These are phyloP conservation scores for Pipa parva DNA, from an alignment of 2,113 vertebrate species.

Conservation along the genomic window DNA sequence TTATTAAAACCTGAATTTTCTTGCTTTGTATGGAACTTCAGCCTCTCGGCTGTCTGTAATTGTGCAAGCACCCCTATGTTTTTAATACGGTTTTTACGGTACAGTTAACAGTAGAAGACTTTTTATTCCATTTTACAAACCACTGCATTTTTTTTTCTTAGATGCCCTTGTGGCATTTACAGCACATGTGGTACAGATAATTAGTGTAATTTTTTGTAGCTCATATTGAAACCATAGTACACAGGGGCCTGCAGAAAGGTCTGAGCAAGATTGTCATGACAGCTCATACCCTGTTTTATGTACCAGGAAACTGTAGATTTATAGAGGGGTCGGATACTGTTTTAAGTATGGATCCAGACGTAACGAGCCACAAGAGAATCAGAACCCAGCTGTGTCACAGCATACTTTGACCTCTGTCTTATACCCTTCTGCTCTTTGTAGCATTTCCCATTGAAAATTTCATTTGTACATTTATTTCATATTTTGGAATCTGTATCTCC, in stretches of 20 bases:
- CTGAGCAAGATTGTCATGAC: neutral
- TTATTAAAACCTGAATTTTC: neutral
- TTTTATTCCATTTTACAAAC: too few species aligned
- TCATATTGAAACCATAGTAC: too few species aligned
- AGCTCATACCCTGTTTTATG: neutral
- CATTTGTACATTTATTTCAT: too few species aligned
- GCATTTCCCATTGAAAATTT: too few species aligned
- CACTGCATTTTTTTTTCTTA: too few species aligned
- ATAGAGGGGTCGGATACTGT: neutral
- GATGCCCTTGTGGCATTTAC: too few species aligned
- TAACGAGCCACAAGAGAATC: neutral
- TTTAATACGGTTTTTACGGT: too few species aligned
- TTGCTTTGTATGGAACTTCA: neutral
- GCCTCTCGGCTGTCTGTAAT: neutral
- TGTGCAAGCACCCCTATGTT: neutral
- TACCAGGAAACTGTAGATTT: neutral
- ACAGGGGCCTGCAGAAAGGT: neutral
- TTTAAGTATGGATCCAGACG: neutral
- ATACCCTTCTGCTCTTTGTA: neutral
- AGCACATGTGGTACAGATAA: neutral
- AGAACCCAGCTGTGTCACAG: neutral
- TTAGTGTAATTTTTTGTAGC: neutral
- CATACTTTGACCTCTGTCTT: neutral
- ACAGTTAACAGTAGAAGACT: neutral
- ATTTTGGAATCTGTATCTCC: too few species aligned